Percentiles rank a stretch among this genome's conserved stretches.
phyloP scores from a whole-genome alignment of 2,888 invertebrate species.

The Oithona nana region DNA sequence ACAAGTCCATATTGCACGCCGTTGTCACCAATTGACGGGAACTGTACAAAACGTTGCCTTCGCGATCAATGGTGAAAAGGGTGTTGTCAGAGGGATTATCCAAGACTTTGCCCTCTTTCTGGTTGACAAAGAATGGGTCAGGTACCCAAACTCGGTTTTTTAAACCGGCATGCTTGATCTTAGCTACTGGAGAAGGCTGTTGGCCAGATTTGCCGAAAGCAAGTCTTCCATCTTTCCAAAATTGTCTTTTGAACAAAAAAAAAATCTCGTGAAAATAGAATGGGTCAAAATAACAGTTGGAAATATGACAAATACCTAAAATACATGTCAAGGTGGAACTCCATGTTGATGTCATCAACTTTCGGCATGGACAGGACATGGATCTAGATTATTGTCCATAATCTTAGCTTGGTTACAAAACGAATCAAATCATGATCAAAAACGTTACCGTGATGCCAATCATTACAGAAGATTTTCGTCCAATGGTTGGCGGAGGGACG shows the following conservation, averaged over 20 bases:
- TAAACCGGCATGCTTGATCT: background rate
- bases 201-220: background rate
- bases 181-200: background rate
- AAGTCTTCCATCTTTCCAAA: background rate
- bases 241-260: too few relatives aligned
- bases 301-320: too few relatives aligned
- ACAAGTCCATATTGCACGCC: background rate
- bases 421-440: background rate
- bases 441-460: background rate
- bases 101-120: background rate
- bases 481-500: background rate
- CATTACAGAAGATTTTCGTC: background rate
- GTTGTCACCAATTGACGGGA: background rate
- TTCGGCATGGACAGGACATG: background rate
- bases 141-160: background rate
- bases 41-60: background rate
- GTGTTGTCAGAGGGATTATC: background rate
- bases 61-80: background rate
- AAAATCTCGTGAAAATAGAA: too few relatives aligned
- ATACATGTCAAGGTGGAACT: background rate
- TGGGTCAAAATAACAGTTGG: too few relatives aligned
- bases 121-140: background rate
- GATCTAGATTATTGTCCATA: background rate
- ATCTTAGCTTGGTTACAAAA: background rate
- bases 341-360: background rate